Conservation (phyloP, 2,888 invertebrate species). For the Falcaria lacertinaria region DNA sequence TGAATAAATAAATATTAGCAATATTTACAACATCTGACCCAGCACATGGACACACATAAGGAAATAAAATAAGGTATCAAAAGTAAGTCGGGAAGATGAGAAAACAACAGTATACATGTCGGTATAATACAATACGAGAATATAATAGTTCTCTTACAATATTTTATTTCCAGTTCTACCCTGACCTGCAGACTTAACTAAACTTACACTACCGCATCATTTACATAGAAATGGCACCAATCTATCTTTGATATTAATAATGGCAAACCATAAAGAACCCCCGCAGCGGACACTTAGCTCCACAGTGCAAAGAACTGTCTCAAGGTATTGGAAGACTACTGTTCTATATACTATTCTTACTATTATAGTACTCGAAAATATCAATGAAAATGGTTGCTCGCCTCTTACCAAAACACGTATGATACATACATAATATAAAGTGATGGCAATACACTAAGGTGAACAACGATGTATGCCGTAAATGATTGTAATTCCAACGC, state of each 20-base stretch:
- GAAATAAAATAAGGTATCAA: constrained; percentile 70
- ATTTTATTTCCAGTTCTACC: constrained; percentile 75
- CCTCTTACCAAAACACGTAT: constrained; percentile 36
- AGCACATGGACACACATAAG: constrained; percentile 75
- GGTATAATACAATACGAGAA: constrained; percentile 53
- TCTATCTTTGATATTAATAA: constrained; percentile 79
- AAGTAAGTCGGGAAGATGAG: constrained; percentile 51
- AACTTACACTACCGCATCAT: constrained; percentile 75
- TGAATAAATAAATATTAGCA: constrained; percentile 74
- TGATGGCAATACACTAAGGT: constrained; percentile 51
- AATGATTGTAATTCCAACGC: constrained; percentile 42
- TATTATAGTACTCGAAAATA: constrained; percentile 55
- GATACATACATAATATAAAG: constrained; percentile 33
- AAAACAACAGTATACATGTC: constrained; percentile 54
- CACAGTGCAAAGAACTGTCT: constrained; percentile 52
- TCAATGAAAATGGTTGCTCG: constrained; percentile 48
- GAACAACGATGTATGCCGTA: constrained; percentile 44
- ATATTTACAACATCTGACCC: constrained; percentile 74
- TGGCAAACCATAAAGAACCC: constrained; percentile 78
- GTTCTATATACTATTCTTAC: constrained; percentile 69
- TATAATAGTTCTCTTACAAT: constrained; percentile 57
- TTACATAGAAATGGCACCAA: constrained; percentile 79
- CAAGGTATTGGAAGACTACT: constrained; percentile 78
- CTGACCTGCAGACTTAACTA: constrained; percentile 78
- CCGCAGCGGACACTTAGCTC: constrained; percentile 59